phyloP scores from a whole-genome alignment of 2,888 invertebrate species.

The Trissoscelio sp. region DNA sequence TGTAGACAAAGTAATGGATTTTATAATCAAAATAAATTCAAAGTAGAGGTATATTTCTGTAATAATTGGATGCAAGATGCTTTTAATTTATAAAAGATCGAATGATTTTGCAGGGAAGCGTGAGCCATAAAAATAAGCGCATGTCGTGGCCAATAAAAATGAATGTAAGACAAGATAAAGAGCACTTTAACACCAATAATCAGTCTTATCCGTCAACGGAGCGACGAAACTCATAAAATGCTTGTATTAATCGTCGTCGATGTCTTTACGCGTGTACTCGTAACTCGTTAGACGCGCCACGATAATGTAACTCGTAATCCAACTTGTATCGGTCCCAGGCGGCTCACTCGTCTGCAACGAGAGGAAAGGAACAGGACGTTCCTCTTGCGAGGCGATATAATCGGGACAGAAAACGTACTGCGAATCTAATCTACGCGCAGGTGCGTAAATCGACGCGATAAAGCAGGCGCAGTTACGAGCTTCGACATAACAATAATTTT shows the following conservation, averaged over 20 bases:
- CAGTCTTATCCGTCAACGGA: conserved; percentile 69
- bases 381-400: conserved; percentile 67
- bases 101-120: conserved; percentile 44
- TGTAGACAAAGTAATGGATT: too few species aligned
- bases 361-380: conserved; percentile 64
- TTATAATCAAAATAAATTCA: too few species aligned
- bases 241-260: conserved; percentile 68
- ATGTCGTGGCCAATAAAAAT: conserved; percentile 64
- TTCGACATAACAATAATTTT: conserved; percentile 68
- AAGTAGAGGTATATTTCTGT: too few species aligned
- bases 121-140: conserved; percentile 54
- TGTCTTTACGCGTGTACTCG: conserved; percentile 71
- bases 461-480: conserved; percentile 58
- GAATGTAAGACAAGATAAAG: conserved; percentile 67
- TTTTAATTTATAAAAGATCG: conserved; percentile 47
- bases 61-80: conserved; percentile 34
- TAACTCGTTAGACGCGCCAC: conserved; percentile 70
- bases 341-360: conserved; percentile 69
- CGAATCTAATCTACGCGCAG: conserved; percentile 69
- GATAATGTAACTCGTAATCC: conserved; percentile 71
- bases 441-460: conserved; percentile 72
- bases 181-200: conserved; percentile 69
- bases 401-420: conserved; percentile 63
- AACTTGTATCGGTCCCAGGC: conserved; percentile 70
- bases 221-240: conserved; percentile 65